Evolutionary conservation across 2,113 vertebrate genomes (phyloP), one percentile per base, ranked within the genome.

Genomic region (Nyctereutes procyonoides): DNA sequence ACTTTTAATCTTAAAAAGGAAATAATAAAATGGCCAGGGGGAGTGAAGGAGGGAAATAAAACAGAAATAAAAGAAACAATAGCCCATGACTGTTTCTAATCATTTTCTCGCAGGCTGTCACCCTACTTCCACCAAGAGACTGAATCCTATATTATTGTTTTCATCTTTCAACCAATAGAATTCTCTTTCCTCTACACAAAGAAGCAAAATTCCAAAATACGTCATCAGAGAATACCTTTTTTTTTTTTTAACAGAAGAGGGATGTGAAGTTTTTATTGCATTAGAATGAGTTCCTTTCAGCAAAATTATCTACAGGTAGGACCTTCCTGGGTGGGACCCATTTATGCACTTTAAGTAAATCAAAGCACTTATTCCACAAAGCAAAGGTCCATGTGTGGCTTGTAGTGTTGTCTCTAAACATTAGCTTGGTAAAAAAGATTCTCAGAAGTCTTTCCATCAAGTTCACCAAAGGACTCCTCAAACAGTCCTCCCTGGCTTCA

Each of bases 361-460:
- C 26, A 77, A 77, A 82, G 32, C 4, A 60, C 8, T 76, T 89
- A 16, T 51, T 73, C 43, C 62, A 38, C 16, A 93, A 90, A 93
- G 43, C n/a, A 63, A 90, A 38, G 4, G 15, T 53, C 60, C 56
- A 20, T 79, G n/a, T 79, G 24, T 94, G 22, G 17, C 84, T 62
- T 89, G 43, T 62, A 89, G 62, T 63, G 12, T 30, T 87, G n/a
- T 9, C 19, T 96, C 90, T 92, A 71, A 94, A 86, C 17, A 62
- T 90, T 86, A 86, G 9, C 30, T 83, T 56, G 76, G 30, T 67
- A 71, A 94, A 92, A 56, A 74, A 86, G 53, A 69, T 32, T 93
- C 51, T 92, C 48, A 63, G 24, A 91, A 91, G 13, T 56, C 53
- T 74, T 84, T 81, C 94, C 60, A 86, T 67, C 43, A 94, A 60